Percentiles rank a stretch among this genome's conserved stretches.
These are phyloP conservation scores for Maniola hyperantus DNA, from an alignment of 2,888 invertebrate genomes.

Conservation along the genomic window DNA sequence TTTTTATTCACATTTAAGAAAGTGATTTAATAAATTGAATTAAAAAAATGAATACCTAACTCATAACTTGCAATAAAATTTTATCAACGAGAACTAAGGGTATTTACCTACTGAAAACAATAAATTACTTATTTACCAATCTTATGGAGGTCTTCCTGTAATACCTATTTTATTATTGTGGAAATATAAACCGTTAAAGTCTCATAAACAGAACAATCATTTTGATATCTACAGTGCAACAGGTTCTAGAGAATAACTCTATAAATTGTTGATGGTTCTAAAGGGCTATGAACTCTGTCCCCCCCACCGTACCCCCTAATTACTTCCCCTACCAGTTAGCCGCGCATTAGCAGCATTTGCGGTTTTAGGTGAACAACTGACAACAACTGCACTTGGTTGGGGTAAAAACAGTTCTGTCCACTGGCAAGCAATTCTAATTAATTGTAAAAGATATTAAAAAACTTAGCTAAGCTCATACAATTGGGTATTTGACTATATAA, in stretches of 20 bases:
- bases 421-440: neutral
- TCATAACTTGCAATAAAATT: no score
- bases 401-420: constrained; percentile 16
- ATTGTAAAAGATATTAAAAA: neutral
- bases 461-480: neutral
- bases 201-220: neutral
- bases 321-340: constrained; percentile 54
- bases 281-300: constrained; percentile 56
- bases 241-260: constrained; percentile 43
- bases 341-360: constrained; percentile 43
- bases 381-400: constrained; percentile 30
- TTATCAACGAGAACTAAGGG: no score
- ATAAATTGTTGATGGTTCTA: constrained; percentile 55
- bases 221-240: neutral
- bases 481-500: no score
- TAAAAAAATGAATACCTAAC: no score
- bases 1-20: no score
- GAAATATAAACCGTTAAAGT: neutral
- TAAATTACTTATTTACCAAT: no score
- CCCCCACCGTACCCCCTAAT: constrained; percentile 57
- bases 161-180: no score
- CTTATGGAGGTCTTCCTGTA: no score
- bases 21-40: no score
- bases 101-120: no score
- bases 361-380: constrained; percentile 40